Conservation (phyloP, 2,113 vertebrate species). For the Sigmodon hispidus region DNA sequence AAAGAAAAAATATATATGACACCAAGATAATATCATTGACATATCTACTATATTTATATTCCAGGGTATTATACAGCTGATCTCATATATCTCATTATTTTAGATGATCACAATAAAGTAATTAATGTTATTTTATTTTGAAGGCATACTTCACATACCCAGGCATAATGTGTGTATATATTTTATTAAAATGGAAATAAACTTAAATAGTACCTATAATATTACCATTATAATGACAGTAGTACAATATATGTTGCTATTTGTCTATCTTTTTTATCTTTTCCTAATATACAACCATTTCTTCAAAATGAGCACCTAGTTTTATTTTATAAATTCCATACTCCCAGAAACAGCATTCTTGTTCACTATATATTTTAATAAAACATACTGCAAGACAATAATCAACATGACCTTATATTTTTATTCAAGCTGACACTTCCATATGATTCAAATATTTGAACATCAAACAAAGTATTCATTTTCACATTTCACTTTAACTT, state of each 20-base stretch:
- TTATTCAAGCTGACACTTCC: background rate
- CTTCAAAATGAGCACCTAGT: background rate
- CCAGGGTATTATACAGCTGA: background rate
- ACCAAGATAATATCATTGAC: background rate
- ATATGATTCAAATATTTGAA: background rate
- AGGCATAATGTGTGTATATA: background rate
- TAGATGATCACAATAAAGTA: background rate
- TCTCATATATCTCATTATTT: conserved; percentile 27
- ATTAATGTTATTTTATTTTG: background rate
- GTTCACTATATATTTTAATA: background rate
- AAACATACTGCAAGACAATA: background rate
- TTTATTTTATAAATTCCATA: background rate
- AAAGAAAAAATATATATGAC: background rate
- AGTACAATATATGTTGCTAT: no score
- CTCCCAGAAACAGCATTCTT: background rate
- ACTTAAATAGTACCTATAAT: background rate
- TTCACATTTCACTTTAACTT: background rate
- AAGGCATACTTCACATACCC: background rate
- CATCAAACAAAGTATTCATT: background rate
- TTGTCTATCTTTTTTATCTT: background rate
- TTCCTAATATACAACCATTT: background rate
- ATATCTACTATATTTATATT: background rate
- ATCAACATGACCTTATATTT: background rate
- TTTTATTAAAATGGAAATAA: background rate
- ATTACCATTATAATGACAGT: background rate